A percentile compares a stretch with the other conserved stretches of the same genome.
phyloP scores from a whole-genome alignment of 1,140 invertebrate species.

The Euura lappo region DNA sequence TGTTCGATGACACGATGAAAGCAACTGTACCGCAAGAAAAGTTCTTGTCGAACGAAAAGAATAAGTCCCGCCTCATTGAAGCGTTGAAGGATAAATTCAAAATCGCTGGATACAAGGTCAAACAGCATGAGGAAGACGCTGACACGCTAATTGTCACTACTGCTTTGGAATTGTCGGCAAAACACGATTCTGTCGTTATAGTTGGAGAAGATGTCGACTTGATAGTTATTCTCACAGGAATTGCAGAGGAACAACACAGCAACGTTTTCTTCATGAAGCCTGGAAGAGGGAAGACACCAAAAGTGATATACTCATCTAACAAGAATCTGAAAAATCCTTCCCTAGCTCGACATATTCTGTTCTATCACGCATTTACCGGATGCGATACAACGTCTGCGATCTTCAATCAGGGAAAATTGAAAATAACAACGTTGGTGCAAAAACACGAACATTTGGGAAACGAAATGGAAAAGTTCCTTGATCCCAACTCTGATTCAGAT shows the following conservation, averaged over 20 bases:
- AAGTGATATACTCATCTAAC: constrained; percentile 38
- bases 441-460: neutral
- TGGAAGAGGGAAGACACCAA: constrained; percentile 34
- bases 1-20: constrained; percentile 43
- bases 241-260: constrained; percentile 21
- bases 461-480: neutral
- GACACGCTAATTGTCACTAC: constrained; percentile 47
- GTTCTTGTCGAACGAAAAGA: constrained; percentile 45
- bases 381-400: constrained; percentile 49
- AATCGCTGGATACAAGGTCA: constrained; percentile 38
- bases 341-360: constrained; percentile 41
- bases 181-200: constrained; percentile 39
- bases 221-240: constrained; percentile 44
- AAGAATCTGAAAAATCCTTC: constrained; percentile 42
- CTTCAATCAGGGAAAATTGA: constrained; percentile 42
- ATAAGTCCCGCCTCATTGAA: constrained; percentile 39
- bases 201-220: constrained; percentile 51
- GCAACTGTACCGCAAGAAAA: constrained; percentile 44
- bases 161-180: constrained; percentile 34
- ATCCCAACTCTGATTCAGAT: neutral
- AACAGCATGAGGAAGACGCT: constrained; percentile 45
- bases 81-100: constrained; percentile 38
- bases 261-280: constrained; percentile 23
- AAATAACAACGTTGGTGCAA: no score
- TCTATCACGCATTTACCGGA: constrained; percentile 47